Evolutionary conservation across 1,140 invertebrate genomes (phyloP).

Genomic region (Sinonovacula constricta): DNA sequence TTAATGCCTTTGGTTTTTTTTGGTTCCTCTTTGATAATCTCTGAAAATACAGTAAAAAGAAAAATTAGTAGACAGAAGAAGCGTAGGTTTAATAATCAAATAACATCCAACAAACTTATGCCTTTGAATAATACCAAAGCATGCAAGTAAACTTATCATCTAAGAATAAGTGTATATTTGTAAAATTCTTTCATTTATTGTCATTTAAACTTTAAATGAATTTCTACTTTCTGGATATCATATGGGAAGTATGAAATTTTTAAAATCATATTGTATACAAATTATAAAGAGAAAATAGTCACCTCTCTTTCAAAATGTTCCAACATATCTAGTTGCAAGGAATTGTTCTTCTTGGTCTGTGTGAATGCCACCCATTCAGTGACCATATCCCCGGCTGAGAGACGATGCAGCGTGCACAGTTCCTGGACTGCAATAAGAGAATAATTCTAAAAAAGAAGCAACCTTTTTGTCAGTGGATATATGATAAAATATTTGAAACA

Average conservation of each 20-base stretch:
- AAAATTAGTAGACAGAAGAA: no score
- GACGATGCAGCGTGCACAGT: conserved; percentile 61
- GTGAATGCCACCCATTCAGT: conserved; percentile 71
- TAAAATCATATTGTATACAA: neutral
- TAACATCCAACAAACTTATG: no score
- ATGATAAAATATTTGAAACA: no score
- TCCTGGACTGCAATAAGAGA: conserved; percentile 71
- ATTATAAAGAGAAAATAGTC: neutral
- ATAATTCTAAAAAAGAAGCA: no score
- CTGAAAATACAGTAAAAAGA: conserved; percentile 52
- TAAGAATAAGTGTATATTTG: no score
- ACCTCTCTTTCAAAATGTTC: conserved; percentile 73
- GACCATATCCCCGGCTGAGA: conserved; percentile 62
- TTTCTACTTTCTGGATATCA: neutral
- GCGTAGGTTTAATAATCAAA: no score
- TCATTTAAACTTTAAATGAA: no score
- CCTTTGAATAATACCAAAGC: no score
- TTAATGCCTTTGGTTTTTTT: conserved; percentile 55
- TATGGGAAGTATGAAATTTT: neutral
- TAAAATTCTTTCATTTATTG: neutral
- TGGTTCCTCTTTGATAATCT: conserved; percentile 61
- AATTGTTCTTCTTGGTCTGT: conserved; percentile 56
- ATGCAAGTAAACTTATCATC: no score
- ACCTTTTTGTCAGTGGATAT: no score
- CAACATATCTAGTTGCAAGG: conserved; percentile 53